phyloP scores from a whole-genome alignment of 2,113 vertebrate species.

The Acrocephalus kingi region DNA sequence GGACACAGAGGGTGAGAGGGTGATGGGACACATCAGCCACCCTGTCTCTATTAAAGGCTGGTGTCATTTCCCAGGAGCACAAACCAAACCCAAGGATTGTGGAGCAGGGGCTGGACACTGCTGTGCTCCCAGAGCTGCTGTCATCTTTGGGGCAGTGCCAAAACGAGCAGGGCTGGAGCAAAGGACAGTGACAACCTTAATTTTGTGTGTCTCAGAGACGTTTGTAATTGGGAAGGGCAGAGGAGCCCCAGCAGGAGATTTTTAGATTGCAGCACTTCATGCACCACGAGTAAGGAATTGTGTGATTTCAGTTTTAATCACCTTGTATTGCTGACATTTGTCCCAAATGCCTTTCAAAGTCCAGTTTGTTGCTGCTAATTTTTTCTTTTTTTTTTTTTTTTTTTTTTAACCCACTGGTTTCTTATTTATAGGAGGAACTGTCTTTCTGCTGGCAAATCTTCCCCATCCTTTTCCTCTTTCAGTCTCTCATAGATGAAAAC shows the following conservation, averaged over 20 bases:
- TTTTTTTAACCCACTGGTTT: neutral
- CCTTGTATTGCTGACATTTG: neutral
- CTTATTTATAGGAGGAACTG: neutral
- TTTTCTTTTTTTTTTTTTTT: neutral
- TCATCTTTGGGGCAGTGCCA: neutral
- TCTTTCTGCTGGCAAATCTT: neutral
- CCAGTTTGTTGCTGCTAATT: neutral
- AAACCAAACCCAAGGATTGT: neutral
- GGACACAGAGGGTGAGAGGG: neutral
- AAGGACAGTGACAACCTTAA: neutral
- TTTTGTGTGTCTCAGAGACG: neutral
- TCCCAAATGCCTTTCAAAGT: neutral
- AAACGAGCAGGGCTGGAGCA: neutral
- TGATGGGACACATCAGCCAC: neutral
- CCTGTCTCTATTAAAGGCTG: neutral
- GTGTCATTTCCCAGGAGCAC: neutral
- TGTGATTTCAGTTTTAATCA: neutral
- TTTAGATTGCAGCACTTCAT: neutral
- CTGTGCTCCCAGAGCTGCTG: neutral
- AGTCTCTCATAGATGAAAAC: neutral
- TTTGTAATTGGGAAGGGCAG: neutral
- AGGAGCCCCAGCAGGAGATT: neutral
- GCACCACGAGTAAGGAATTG: neutral
- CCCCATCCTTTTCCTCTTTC: neutral
- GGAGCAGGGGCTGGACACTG: neutral